phyloP scores from a whole-genome alignment of 2,888 invertebrate species.

The Lasioglossum zephyrum region DNA sequence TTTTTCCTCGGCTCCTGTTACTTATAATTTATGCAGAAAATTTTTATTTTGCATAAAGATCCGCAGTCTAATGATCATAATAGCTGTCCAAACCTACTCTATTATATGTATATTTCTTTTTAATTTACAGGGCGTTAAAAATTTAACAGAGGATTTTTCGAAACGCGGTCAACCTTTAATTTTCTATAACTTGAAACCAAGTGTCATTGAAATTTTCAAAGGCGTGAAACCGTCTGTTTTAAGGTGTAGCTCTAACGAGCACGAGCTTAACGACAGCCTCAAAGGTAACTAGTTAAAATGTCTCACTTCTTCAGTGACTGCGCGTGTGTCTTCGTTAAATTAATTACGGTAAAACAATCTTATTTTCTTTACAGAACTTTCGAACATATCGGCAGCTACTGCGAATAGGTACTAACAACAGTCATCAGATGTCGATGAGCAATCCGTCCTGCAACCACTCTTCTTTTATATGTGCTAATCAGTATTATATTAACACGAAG shows the following conservation, averaged over 20 bases:
- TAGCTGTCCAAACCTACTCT: background rate
- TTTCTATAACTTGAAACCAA: conserved; percentile 87
- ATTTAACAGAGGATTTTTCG: conserved; percentile 86
- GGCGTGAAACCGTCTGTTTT: conserved; percentile 87
- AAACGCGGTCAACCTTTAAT: conserved; percentile 86
- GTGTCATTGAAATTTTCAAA: conserved; percentile 86
- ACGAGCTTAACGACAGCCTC: conserved; percentile 86
- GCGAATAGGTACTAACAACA: conserved; percentile 67
- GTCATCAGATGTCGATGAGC: conserved; percentile 23
- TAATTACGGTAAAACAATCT: background rate
- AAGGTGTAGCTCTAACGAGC: conserved; percentile 85
- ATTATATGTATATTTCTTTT: background rate
- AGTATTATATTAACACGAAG: conserved; percentile 58
- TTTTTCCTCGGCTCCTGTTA: too few relatives aligned
- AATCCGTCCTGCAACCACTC: conserved; percentile 34
- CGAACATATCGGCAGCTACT: conserved; percentile 63
- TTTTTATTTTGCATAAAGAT: too few relatives aligned
- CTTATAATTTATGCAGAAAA: too few relatives aligned
- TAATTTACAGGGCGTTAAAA: conserved; percentile 86
- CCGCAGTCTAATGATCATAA: background rate
- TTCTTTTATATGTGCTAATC: conserved; percentile 40
- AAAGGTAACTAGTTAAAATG: conserved; percentile 81
- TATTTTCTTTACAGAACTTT: conserved; percentile 67
- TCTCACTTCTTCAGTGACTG: background rate
- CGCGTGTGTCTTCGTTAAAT: background rate